Evolutionary conservation across 2,113 vertebrate genomes (phyloP).

Genomic region (Rhinichthys klamathensis): DNA sequence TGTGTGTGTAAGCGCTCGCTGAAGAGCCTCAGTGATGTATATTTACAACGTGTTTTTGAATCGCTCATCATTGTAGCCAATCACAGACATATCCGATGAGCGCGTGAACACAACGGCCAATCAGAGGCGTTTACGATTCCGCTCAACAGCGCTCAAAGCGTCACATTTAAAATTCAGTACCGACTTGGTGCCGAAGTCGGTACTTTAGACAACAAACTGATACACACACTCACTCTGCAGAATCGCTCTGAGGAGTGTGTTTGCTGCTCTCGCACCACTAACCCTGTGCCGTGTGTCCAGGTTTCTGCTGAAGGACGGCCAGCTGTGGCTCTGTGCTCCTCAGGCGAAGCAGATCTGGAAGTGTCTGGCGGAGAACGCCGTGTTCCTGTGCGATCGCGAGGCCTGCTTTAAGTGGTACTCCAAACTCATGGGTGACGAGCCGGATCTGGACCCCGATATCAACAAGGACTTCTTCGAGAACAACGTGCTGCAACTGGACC

Average conservation of each 20-base stretch:
- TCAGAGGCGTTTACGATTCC: too few relatives aligned
- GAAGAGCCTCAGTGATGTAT: too few relatives aligned
- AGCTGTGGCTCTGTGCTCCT: slow-evolving; percentile 97
- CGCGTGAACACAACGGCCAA: too few relatives aligned
- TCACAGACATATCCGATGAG: too few relatives aligned
- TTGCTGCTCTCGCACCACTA: background rate
- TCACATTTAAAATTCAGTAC: too few relatives aligned
- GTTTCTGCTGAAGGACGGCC: slow-evolving; percentile 97
- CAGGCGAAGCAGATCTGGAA: slow-evolving; percentile 99
- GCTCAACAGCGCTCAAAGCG: too few relatives aligned
- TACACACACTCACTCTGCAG: background rate
- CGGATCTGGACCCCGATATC: slow-evolving; percentile 98
- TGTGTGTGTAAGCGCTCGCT: too few relatives aligned
- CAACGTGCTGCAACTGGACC: slow-evolving; percentile 97
- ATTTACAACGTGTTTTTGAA: too few relatives aligned
- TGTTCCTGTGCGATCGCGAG: slow-evolving; percentile 97
- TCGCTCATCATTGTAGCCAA: too few relatives aligned
- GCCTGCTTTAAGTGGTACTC: slow-evolving; percentile 99
- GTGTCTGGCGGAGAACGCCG: slow-evolving; percentile 97
- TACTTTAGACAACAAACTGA: too few relatives aligned
- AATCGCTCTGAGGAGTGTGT: too few relatives aligned
- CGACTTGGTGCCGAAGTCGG: too few relatives aligned
- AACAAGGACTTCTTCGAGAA: slow-evolving; percentile 99
- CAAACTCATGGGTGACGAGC: slow-evolving; percentile 98
- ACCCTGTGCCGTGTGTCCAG: slow-evolving; percentile 64